Base-by-base conservation (phyloP, 2,888 invertebrate species). In the Rhingia campestris region DNA sequence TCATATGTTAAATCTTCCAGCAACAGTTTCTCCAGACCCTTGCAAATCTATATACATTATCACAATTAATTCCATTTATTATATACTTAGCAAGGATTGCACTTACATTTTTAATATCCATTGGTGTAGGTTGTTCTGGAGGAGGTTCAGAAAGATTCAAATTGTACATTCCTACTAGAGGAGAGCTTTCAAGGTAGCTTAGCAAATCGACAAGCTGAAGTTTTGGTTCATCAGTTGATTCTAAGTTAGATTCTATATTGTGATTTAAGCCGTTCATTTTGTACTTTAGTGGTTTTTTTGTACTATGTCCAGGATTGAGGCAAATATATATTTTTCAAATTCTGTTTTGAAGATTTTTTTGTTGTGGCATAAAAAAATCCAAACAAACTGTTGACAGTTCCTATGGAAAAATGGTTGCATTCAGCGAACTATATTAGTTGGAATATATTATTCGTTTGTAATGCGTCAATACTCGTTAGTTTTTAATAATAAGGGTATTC, bases 31-130 rank as follows among this genome's bases (percentile, higher is more conserved):
- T 76, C 54, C 7, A 88, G 86, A 4, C 67, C 41, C 64, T 80
- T 85, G 47, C 87, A 88, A 4, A 87, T 86, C 88, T 88, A 12
- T 14, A 98, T 92, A 97, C 92, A 96, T 22, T 6, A 7, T 47
- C 39, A 35, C n/a, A n/a, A 6, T n/a, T n/a, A 14, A 5, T 39
- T 4, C 14, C 10, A 22, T 22, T 22, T 0, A 22, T 6, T 4
- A 6, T 35, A 10, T n/a, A n/a, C 4, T 35, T 22, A n/a, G 47
- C 9, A n/a, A n/a, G 4, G 4, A 4, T 4, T 14, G 0, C 12
- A 61, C 66, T 9, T 22, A 82, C 81, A 6, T 58, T 49, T 14
- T 43, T 14, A 7, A 81, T 61, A 37, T 81, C 72, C 2, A 43
- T 64, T 7, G 81, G 4, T 2, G 69, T 39, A 6, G 58, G 41